phyloP scores from a whole-genome alignment of 2,888 invertebrate genomes.

The Caenorhabditis sp. region DNA sequence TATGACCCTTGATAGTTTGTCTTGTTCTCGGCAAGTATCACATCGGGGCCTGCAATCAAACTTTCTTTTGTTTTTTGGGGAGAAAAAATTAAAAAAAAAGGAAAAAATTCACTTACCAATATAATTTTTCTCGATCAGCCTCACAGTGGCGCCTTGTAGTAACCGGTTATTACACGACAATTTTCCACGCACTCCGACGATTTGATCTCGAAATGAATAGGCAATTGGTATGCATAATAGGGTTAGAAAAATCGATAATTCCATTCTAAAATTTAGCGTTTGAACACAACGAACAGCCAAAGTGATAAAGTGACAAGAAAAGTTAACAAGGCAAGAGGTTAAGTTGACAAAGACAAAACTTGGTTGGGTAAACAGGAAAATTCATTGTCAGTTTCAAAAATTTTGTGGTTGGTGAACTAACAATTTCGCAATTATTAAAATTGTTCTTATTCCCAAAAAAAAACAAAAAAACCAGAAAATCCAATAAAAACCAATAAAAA shows the following conservation, averaged over 20 bases:
- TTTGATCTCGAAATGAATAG: constrained; percentile 71
- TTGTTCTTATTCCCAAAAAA: too few species aligned
- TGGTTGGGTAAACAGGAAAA: too few species aligned
- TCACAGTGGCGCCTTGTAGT: constrained; percentile 67
- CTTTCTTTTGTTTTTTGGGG: too few species aligned
- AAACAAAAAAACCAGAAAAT: neutral
- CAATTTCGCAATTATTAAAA: too few species aligned
- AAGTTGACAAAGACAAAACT: too few species aligned
- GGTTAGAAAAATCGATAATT: neutral
- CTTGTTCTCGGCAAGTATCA: constrained; percentile 69
- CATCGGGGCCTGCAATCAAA: constrained; percentile 74
- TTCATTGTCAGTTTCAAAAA: too few species aligned
- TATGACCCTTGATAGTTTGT: constrained; percentile 74
- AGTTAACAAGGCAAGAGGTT: neutral
- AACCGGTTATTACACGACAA: constrained; percentile 72
- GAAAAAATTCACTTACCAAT: constrained; percentile 72
- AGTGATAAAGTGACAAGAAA: too few species aligned
- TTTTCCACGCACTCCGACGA: constrained; percentile 72
- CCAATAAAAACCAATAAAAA: neutral
- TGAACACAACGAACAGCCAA: neutral
- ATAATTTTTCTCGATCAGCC: constrained; percentile 73
- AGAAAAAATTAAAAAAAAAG: constrained; percentile 6
- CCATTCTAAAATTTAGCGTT: constrained; percentile 17
- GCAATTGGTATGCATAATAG: constrained; percentile 3
- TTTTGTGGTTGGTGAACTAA: too few species aligned